Evolutionary conservation across 2,888 invertebrate genomes (phyloP).

Genomic region (Frankliniella fusca): DNA sequence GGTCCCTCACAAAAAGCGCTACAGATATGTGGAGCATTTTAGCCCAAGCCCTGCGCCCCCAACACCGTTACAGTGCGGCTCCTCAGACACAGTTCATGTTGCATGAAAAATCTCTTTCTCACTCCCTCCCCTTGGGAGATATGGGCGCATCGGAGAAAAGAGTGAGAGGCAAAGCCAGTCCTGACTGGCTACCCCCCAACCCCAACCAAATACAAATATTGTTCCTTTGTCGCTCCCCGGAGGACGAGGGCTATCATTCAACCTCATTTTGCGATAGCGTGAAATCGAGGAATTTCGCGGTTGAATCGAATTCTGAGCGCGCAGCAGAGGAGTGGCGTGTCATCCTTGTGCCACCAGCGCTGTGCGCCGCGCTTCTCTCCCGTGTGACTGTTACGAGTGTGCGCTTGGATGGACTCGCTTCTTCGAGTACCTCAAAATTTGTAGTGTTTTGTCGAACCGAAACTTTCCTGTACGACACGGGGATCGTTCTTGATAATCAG

Average conservation of each 20-base stretch:
- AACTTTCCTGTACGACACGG: no score
- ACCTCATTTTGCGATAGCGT: constrained; percentile 16
- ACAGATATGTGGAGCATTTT: no score
- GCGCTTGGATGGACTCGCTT: no score
- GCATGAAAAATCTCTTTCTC: background rate
- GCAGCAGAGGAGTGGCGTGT: background rate
- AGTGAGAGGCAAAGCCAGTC: background rate
- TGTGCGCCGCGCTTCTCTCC: no score
- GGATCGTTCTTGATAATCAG: no score
- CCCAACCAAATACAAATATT: constrained; percentile 15
- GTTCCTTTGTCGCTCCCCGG: background rate
- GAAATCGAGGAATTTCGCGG: constrained; percentile 16
- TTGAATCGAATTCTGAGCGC: constrained; percentile 2
- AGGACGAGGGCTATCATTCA: constrained; percentile 1
- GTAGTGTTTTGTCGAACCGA: no score
- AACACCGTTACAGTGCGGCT: no score
- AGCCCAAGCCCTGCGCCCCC: no score
- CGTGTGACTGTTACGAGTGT: no score
- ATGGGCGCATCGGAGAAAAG: background rate
- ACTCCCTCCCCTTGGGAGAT: background rate
- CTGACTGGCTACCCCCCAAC: background rate
- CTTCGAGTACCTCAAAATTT: no score
- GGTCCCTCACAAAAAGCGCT: no score
- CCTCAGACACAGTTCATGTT: no score
- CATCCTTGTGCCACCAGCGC: background rate